Base-by-base conservation (phyloP, 2,113 vertebrate genomes). In the Regulus satrapa region DNA sequence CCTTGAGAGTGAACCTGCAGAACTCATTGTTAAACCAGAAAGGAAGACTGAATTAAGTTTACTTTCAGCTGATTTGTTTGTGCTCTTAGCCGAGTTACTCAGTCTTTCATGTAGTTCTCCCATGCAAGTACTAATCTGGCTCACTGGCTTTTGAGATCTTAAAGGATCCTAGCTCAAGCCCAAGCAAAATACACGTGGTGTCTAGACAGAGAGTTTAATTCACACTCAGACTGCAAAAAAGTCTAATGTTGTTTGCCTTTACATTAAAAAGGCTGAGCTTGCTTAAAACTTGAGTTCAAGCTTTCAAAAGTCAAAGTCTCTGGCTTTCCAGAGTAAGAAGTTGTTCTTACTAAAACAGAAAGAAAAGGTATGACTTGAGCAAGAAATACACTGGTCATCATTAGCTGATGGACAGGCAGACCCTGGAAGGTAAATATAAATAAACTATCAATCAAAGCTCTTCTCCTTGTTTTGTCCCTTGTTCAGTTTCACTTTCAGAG, bases 11-110 rank as follows among this genome's bases (percentile, higher is more conserved):
- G n/a, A 94, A 85, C 69, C 82, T 88, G 71, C 38, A 77, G 36
- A 92, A 63, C 12, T 77, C n/a, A 71, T 52, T 87, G 51, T 74
- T 91, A 77, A 93, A 18, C 32, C 46, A 61, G 67, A 87, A 94
- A 80, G 36, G 54, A 89, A 85, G 25, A 69, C 58, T 58, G 67
- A 83, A 68, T 62, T 76, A 72, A 87, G 38, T 94, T 88, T 51
- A 85, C 89, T 94, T 95, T 93, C 87, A 92, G 43, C 36, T 93
- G 88, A 86, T 94, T 88, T 96, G 79, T 93, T 96, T 93, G 63
- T 80, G 63, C 56, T 92, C 5, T 10, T 76, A 86, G 55, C 64
- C 67, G 89, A 72, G 51, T 84, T 85, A 62, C 61, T 77, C 38
- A 66, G 49, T 29, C 63, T 91, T 92, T 91, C 71, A 88, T 62